A percentile compares a stretch with the other conserved stretches of the same genome.
Evolutionary conservation across 2,113 vertebrate species (phyloP).

Genomic region (Tragelaphus strepsiceros): DNA sequence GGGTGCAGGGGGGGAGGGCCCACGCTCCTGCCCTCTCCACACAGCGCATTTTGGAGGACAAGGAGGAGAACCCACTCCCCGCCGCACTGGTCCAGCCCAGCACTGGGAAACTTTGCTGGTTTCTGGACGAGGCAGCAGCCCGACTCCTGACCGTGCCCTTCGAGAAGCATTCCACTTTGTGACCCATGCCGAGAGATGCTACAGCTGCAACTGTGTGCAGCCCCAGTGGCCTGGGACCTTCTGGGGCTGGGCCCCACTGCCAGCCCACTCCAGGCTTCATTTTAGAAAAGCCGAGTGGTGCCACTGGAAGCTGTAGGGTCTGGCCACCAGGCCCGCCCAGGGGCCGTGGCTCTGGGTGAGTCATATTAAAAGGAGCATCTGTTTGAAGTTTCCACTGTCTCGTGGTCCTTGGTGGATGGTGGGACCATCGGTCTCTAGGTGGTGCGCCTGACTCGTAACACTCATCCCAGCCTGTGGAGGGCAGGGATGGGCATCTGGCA

Average conservation of each 20-base stretch:
- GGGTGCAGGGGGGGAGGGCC: neutral
- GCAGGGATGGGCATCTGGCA: accelerated
- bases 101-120: constrained; percentile 89
- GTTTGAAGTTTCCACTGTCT: neutral
- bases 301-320: neutral
- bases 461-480: neutral
- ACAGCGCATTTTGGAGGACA: constrained; percentile 88
- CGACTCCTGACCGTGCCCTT: constrained; percentile 83
- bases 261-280: neutral
- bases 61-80: constrained; percentile 80
- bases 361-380: neutral
- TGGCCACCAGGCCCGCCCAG: neutral
- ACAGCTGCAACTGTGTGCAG: neutral
- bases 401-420: neutral
- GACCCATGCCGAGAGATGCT: neutral
- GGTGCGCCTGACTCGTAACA: accelerated
- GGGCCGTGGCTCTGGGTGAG: too few species aligned
- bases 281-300: neutral
- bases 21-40: neutral
- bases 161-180: constrained; percentile 82
- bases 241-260: neutral
- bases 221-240: neutral
- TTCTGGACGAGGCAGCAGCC: constrained; percentile 90
- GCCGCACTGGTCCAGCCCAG: constrained; percentile 85
- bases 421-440: neutral